phyloP scores from a whole-genome alignment of 2,113 vertebrate genomes.

The Neomonachus schauinslandi region DNA sequence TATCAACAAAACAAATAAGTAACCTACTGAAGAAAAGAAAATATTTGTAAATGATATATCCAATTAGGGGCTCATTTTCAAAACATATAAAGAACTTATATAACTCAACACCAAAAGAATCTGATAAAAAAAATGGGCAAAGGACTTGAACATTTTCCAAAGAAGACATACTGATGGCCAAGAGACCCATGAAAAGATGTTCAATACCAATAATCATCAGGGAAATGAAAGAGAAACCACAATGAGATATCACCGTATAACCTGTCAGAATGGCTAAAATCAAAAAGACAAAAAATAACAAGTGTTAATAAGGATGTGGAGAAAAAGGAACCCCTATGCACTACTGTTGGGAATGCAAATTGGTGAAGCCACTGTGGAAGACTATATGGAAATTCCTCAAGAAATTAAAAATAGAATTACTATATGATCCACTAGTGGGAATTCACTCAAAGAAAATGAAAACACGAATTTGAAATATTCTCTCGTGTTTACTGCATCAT shows the following conservation, averaged over 20 bases:
- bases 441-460: neutral
- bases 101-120: slow-evolving; percentile 3
- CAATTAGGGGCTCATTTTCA: neutral
- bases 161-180: neutral
- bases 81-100: neutral
- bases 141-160: neutral
- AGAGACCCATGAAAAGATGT: neutral
- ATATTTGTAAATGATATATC: neutral
- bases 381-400: neutral
- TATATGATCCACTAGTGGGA: neutral
- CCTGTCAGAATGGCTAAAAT: neutral
- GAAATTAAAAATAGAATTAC: neutral
- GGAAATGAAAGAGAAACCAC: neutral
- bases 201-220: neutral
- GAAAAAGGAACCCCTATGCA: neutral
- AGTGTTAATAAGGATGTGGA: neutral
- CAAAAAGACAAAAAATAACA: neutral
- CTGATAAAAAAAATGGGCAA: neutral
- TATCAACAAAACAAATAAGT: neutral
- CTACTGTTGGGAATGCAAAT: neutral
- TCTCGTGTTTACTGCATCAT: neutral
- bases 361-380: neutral
- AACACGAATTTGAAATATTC: neutral
- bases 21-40: neutral
- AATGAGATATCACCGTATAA: neutral